Evolutionary conservation across 2,113 vertebrate genomes (phyloP).

Genomic region (Tragelaphus strepsiceros): DNA sequence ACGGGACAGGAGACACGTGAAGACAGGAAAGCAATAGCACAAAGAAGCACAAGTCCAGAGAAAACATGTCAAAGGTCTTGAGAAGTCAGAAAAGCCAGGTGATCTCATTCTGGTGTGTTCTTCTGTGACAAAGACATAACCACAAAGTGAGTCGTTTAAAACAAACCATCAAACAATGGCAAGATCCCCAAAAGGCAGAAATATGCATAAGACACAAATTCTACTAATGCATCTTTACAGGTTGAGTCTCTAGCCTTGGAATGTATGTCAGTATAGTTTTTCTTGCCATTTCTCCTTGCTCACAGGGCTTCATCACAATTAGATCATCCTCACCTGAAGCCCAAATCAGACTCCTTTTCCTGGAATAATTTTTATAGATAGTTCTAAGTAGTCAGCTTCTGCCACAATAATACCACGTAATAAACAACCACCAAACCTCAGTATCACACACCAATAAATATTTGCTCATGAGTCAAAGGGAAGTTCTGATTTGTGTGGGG

Average conservation of each 20-base stretch:
- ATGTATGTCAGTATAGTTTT: neutral
- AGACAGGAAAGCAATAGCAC: neutral
- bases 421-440: neutral
- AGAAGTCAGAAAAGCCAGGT: neutral
- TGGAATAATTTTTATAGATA: neutral
- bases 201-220: neutral
- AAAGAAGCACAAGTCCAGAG: neutral
- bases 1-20: neutral
- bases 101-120: neutral
- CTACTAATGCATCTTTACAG: neutral
- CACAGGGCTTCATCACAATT: neutral
- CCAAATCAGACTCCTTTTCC: neutral
- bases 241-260: neutral
- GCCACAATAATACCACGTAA: neutral
- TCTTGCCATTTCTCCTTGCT: neutral
- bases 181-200: neutral
- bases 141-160: neutral
- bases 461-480: neutral
- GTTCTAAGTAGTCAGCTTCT: neutral
- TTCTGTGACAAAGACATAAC: slow-evolving; percentile 30
- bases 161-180: neutral
- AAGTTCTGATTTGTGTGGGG: neutral
- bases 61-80: neutral
- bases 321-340: neutral
- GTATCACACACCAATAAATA: neutral